Conservation (phyloP, 2,888 invertebrate genomes). For the Lutraria lutraria region DNA sequence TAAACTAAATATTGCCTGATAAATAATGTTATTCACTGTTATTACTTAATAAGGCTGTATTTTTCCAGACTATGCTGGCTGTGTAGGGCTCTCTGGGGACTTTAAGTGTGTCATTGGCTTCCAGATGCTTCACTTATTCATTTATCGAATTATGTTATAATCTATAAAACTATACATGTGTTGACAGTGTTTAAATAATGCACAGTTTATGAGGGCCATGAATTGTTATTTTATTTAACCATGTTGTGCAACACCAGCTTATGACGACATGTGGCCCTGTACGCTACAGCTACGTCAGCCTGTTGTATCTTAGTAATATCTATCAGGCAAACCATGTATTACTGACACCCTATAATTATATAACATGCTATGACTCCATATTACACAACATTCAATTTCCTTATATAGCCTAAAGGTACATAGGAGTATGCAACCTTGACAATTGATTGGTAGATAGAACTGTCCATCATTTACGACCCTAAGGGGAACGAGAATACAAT, state of each 20-base stretch:
- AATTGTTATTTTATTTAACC: background rate
- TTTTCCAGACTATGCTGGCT: too few species aligned
- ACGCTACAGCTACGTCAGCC: background rate
- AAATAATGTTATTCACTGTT: too few species aligned
- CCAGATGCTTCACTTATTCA: background rate
- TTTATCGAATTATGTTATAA: background rate
- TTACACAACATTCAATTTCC: background rate
- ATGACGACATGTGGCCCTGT: background rate
- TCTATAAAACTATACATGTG: background rate
- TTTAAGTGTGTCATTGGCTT: background rate
- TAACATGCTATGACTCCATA: background rate
- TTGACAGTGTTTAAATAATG: background rate
- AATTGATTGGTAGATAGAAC: constrained; percentile 3
- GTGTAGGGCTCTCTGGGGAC: background rate
- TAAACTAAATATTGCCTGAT: too few species aligned
- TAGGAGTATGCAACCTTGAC: background rate
- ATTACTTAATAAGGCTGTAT: too few species aligned
- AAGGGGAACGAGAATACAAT: background rate
- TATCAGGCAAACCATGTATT: background rate
- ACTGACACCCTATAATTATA: background rate
- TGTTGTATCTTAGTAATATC: background rate
- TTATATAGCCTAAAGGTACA: background rate
- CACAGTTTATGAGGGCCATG: background rate
- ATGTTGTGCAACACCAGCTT: background rate
- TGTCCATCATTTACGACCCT: background rate